Evolutionary conservation across 2,888 invertebrate genomes (phyloP), one percentile per base, ranked within the genome.

Genomic region (Drosophila fungiperda): DNA sequence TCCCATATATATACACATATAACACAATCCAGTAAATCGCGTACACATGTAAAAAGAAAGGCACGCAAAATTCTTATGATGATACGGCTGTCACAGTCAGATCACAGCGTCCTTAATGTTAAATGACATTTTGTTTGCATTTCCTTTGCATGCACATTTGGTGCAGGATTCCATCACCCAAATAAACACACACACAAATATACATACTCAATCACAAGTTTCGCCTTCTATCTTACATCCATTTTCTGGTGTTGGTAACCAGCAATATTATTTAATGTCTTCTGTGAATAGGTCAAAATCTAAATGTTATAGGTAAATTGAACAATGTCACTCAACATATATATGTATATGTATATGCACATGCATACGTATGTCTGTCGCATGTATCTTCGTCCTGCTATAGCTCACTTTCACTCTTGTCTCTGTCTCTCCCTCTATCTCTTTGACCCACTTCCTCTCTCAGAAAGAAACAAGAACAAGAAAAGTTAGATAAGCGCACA

Each of bases 231-330:
- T 63, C 63, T 79, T 59, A 64, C 61, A 64, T 38, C 55, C 71
- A 76, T 74, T 57, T 40, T 55, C 62, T 72, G 78, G 78, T 78
- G 81, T 72, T 72, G 78, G 78, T 66, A 26, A 76, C 45, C 68
- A 59, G 45, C 72, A 65, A 68, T 62, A 38, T 36, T 55, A 76
- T 60, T 72, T 26, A 71, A 63, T 72, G 60, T 78, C 65, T 65
- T 62, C 36, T 53, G 54, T 67, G 55, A 45, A 26, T 68, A 77
- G 80, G 68, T 29, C 45, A 20, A 68, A 58, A 48, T 66, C 33
- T 49, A 42, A 32, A 48, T 66, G 48, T 67, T 52, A 52, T 50
- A 68, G 67, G 68, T 66, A 35, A 58, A 45, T 53, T 64, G 59
- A 50, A 59, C 38, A 58, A 26, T 50, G 40, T 73, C 35, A 17